Evolutionary conservation across 2,888 invertebrate genomes (phyloP), one percentile per base, ranked within the genome.

Genomic region (Crioceris asparagi): DNA sequence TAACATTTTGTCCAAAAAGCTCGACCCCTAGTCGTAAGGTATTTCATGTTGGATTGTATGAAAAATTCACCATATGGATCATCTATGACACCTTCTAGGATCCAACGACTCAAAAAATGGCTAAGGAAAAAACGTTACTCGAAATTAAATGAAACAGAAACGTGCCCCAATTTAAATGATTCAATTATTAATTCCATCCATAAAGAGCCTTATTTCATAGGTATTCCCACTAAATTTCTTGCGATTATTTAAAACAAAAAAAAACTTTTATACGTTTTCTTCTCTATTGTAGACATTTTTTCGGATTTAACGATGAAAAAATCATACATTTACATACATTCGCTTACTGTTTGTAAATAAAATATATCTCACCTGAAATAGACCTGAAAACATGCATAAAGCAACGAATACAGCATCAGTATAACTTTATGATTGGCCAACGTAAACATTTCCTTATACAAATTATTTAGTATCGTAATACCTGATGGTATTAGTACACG

Each of bases 11-110:
- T 78, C 81, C 80, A 81, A 53, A 77, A 80, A 3, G 73, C 68
- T 41, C 79, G 73, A 0, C 73, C 72, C 15, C 71, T 67, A 18
- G 75, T 73, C 43, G 76, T 72, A 12, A 76, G 67, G 50, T 79
- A 79, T 41, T 78, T 75, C 1, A 69, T 67, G 53, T 79, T 77
- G 12, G 77, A 71, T 32, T 75, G 73, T 35, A 93, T 81, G 64
- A 92, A 91, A 52, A 91, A 86, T 65, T 92, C 92, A 48, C 81
- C 78, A 53, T 77, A 79, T 10, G 73, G 70, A 60, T 91, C 91
- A 43, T 84, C 79, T 11, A 91, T 66, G 35, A 76, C 72, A 1
- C 92, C 93, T 57, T 87, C 81, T 54, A 87, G 83, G 41, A 92
- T 76, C 80, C 92, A 93, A 40, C 79, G 75, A 54, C 84, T 77